These are phyloP conservation scores for Drosophila ohnishii DNA, from an alignment of 1,140 invertebrate species.

Conservation along the genomic window DNA sequence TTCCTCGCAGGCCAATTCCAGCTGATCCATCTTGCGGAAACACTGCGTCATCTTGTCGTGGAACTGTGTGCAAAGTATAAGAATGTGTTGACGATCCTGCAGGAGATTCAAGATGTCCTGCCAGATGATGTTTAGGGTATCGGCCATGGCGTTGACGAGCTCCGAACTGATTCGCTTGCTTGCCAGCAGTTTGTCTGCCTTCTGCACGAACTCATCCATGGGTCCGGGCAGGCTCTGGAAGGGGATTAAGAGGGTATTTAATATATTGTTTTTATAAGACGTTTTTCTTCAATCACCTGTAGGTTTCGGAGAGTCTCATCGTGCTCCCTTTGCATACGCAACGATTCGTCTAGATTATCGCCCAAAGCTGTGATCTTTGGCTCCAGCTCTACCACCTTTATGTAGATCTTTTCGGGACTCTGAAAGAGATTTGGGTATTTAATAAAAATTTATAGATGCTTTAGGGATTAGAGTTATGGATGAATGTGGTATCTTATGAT, in stretches of 20 bases:
- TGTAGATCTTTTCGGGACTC: constrained; percentile 92
- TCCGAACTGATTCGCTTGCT: constrained; percentile 90
- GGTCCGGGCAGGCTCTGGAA: constrained; percentile 93
- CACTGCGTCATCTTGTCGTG: constrained; percentile 89
- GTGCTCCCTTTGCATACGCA: constrained; percentile 90
- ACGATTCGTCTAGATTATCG: constrained; percentile 89
- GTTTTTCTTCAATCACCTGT: constrained; percentile 85
- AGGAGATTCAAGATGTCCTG: constrained; percentile 92
- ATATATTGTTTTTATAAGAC: no score
- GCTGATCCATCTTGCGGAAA: constrained; percentile 87
- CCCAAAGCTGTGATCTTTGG: constrained; percentile 93
- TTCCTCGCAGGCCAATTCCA: constrained; percentile 87
- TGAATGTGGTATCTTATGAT: not conserved
- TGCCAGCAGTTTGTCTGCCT: constrained; percentile 92
- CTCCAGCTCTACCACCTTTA: constrained; percentile 93
- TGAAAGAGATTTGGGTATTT: constrained; percentile 82
- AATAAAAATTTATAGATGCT: not conserved
- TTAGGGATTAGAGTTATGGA: not conserved
- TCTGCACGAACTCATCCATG: constrained; percentile 93
- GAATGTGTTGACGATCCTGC: constrained; percentile 89
- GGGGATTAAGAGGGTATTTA: not conserved
- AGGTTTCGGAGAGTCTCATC: constrained; percentile 92
- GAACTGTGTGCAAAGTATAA: constrained; percentile 90
- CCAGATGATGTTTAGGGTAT: constrained; percentile 94
- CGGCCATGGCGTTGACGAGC: constrained; percentile 96